A percentile compares a stretch with the other conserved stretches of the same genome.
Conservation (phyloP, 2,888 invertebrate species). For the Cephus runcator region DNA sequence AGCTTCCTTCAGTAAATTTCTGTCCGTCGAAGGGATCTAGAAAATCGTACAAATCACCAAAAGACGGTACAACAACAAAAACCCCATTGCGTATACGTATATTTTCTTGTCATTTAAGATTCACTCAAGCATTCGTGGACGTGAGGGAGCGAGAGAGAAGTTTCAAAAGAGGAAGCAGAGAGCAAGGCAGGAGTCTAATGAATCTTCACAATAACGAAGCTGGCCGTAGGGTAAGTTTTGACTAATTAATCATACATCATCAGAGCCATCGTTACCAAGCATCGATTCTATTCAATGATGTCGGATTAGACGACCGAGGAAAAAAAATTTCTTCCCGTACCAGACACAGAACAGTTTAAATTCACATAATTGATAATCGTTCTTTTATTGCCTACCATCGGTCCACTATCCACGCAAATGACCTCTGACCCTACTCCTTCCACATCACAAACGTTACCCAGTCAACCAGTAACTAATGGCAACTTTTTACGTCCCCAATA, state of each 20-base stretch:
- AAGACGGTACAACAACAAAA: neutral
- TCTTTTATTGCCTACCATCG: neutral
- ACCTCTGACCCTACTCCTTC: neutral
- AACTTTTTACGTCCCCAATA: neutral
- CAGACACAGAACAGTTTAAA: neutral
- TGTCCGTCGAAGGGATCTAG: neutral
- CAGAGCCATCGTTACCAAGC: neutral
- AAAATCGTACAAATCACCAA: neutral
- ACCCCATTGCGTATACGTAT: neutral
- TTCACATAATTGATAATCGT: neutral
- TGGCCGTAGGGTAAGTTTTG: constrained; percentile 85
- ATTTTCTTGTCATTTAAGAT: constrained; percentile 69
- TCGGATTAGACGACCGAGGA: neutral
- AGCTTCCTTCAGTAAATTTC: neutral
- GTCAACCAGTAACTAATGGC: neutral
- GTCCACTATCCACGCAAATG: neutral
- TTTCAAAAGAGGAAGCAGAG: constrained; percentile 83
- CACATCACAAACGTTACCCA: neutral
- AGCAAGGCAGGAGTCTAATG: constrained; percentile 90
- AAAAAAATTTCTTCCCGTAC: neutral
- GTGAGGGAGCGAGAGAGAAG: constrained; percentile 89
- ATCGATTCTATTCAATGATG: constrained; percentile 9
- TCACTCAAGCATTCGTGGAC: constrained; percentile 94
- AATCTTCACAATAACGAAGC: constrained; percentile 99
- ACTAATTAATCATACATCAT: constrained; percentile 7